Conservation (phyloP, 2,797 vertebrate species). For the Rhyacichthys aspro region DNA sequence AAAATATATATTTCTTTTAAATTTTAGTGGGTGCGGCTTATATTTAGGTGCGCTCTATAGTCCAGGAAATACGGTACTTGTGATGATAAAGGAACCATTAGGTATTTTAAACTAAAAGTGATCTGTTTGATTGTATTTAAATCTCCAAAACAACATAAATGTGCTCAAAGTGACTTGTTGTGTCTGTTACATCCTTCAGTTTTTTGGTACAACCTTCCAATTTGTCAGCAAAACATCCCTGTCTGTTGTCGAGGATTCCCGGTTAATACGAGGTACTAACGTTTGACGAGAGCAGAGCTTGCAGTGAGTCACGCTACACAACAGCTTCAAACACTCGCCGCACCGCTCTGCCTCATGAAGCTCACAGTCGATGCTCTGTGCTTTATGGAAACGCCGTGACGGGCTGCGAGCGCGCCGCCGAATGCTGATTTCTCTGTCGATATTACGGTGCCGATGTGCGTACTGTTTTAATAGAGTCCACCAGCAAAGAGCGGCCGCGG, state of each 20-base stretch:
- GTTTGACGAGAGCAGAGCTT: neutral
- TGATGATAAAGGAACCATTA: too few species aligned
- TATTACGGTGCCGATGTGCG: neutral
- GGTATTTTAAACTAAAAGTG: too few species aligned
- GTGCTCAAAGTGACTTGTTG: too few species aligned
- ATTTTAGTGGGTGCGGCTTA: too few species aligned
- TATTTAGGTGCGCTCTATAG: too few species aligned
- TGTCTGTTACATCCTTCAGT: too few species aligned
- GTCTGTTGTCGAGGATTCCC: neutral
- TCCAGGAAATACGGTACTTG: too few species aligned
- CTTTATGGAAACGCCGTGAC: conserved; percentile 13
- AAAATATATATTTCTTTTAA: too few species aligned
- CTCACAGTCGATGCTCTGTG: conserved; percentile 12
- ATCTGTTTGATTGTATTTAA: too few species aligned
- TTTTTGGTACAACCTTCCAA: neutral
- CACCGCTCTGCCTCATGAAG: conserved; percentile 33
- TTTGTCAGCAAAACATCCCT: neutral
- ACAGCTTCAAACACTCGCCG: conserved; percentile 11
- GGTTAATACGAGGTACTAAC: conserved; percentile 13
- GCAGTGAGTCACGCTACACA: conserved; percentile 14
- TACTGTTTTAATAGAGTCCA: conserved; percentile 18
- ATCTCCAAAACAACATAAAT: too few species aligned
- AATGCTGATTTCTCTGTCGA: conserved; percentile 13
- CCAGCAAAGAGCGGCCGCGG: neutral
- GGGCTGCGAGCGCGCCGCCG: conserved; percentile 3